A percentile compares a stretch with the other conserved stretches of the same genome.
These are phyloP conservation scores for Drosophila mulleri DNA, from an alignment of 2,888 invertebrate species.

Conservation along the genomic window DNA sequence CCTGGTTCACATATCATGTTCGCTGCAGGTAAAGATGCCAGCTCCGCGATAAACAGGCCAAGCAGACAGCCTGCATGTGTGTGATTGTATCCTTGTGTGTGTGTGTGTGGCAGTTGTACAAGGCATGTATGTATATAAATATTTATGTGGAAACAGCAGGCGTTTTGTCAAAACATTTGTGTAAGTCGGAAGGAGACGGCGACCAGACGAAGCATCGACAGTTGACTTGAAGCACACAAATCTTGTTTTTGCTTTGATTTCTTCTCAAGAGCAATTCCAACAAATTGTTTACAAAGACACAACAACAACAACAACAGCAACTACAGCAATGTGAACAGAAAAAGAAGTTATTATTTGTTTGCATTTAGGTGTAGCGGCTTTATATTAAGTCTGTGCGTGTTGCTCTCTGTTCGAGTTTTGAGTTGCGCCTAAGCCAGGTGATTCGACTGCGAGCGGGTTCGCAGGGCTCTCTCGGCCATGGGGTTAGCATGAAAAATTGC, in stretches of 20 bases:
- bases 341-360: conserved; percentile 61
- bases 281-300: conserved; percentile 67
- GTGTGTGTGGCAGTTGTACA: conserved; percentile 43
- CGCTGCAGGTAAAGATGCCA: conserved; percentile 73
- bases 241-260: conserved; percentile 56
- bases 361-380: conserved; percentile 60
- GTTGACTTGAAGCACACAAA: conserved; percentile 41
- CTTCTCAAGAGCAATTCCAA: conserved; percentile 58
- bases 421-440: conserved; percentile 43
- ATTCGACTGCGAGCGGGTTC: conserved; percentile 8
- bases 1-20: conserved; percentile 55
- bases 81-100: conserved; percentile 40
- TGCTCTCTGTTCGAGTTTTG: conserved; percentile 13
- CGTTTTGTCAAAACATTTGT: conserved; percentile 84
- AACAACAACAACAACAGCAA: neutral
- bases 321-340: neutral
- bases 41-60: conserved; percentile 55
- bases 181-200: conserved; percentile 60
- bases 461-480: conserved; percentile 5
- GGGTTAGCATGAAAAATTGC: conserved; percentile 64
- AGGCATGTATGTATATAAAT: conserved; percentile 79
- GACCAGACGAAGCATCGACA: conserved; percentile 16
- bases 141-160: conserved; percentile 83
- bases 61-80: conserved; percentile 6
- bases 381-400: conserved; percentile 67